Percentiles rank a stretch among this genome's conserved stretches.
Conservation (phyloP, 2,113 vertebrate genomes). For the Sclerurus mexicanus region DNA sequence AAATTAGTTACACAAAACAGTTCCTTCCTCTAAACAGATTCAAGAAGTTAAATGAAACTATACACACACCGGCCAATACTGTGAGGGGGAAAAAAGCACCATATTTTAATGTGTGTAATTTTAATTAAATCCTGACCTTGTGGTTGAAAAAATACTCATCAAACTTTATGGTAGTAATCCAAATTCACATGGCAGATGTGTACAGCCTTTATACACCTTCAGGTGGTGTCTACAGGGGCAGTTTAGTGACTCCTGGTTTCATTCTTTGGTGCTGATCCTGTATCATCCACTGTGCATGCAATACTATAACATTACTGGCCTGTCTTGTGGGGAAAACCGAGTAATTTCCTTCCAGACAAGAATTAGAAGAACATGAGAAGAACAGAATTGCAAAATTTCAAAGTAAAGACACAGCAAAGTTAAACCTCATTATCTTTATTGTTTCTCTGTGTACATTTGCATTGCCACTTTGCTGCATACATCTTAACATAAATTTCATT, state of each 20-base stretch:
- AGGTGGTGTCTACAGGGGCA: background rate
- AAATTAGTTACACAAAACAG: background rate
- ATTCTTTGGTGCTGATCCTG: background rate
- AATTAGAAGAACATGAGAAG: background rate
- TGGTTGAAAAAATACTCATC: background rate
- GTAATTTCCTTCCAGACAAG: background rate
- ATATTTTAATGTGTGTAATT: background rate
- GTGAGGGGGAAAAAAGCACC: accelerated
- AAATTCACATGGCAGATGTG: background rate
- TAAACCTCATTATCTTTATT: background rate
- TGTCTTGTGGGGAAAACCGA: background rate
- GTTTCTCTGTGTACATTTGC: background rate
- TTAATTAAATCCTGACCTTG: background rate
- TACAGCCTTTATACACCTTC: background rate
- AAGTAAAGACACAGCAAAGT: background rate
- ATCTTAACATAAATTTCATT: background rate
- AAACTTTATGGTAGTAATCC: background rate
- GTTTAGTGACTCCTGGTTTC: background rate
- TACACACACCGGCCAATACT: background rate
- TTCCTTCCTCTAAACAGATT: background rate
- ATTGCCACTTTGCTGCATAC: background rate
- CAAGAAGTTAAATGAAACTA: background rate
- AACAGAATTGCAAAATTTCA: background rate
- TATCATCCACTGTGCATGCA: background rate
- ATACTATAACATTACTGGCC: background rate